Percentiles rank a stretch among this genome's conserved stretches.
phyloP scores from a whole-genome alignment of 2,888 invertebrate genomes.

The Molorchus minor region DNA sequence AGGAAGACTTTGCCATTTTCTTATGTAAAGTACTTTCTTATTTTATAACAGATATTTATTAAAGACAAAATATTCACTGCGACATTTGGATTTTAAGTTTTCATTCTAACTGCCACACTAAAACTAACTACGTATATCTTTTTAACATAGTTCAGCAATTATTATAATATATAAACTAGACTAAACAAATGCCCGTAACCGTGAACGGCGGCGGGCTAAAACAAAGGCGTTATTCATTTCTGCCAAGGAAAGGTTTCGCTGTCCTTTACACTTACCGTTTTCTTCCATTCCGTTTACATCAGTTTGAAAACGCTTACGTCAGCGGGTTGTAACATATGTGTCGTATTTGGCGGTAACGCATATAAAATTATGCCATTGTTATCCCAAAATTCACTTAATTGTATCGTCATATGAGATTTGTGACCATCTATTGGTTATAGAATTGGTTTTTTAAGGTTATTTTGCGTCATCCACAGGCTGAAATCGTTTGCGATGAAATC shows the following conservation, averaged over 20 bases:
- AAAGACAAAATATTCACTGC: too few relatives aligned
- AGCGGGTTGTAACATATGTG: slow-evolving; percentile 47
- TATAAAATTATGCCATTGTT: slow-evolving; percentile 46
- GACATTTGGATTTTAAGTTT: too few relatives aligned
- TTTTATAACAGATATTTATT: too few relatives aligned
- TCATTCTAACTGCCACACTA: too few relatives aligned
- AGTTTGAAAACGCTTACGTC: slow-evolving; percentile 49
- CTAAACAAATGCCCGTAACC: too few relatives aligned
- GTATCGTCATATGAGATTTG: slow-evolving; percentile 44
- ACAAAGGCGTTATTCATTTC: too few relatives aligned
- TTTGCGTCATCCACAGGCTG: slow-evolving; percentile 34
- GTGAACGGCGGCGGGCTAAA: too few relatives aligned
- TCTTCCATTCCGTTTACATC: slow-evolving; percentile 47
- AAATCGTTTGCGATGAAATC: slow-evolving; percentile 40
- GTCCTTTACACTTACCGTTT: slow-evolving; percentile 39
- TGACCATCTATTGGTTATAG: slow-evolving; percentile 48
- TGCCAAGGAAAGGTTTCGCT: too few relatives aligned
- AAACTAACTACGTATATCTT: too few relatives aligned
- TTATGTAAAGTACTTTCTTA: too few relatives aligned
- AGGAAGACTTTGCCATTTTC: slow-evolving; percentile 42
- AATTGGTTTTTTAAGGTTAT: slow-evolving; percentile 39
- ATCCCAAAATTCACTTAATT: slow-evolving; percentile 44
- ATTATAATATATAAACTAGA: too few relatives aligned
- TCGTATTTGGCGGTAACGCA: slow-evolving; percentile 45
- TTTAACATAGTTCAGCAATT: too few relatives aligned